Base-by-base conservation (phyloP, 2,113 vertebrate species). In the Spermophilus dauricus region DNA sequence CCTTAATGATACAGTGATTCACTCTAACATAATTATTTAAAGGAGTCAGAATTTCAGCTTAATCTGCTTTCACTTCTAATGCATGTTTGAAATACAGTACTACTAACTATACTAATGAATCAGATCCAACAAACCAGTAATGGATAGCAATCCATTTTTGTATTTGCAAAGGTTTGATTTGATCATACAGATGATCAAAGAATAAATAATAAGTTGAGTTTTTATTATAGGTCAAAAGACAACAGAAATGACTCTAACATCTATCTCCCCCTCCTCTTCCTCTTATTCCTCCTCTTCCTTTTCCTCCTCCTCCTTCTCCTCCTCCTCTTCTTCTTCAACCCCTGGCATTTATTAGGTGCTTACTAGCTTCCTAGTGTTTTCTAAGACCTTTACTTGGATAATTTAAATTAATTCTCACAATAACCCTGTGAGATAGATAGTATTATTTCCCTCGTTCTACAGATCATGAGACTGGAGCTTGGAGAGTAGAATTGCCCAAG, bases 381-480 rank as follows among this genome's bases (percentile, higher is more conserved):
- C 51, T 82, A 80, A 84, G 34, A 80, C 39, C 34, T 91, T 93
- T 89, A 39, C 17, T 67, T 82, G 20, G 30, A 70, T 82, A 45
- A 53, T 63, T 5, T 67, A 78, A 95, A 72, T 76, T 77, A 93
- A 92, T 75, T 39, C 22, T 91, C 84, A 70, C 42, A 83, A 48
- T 63, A 96, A 58, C 45, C n/a, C 37, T 48, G 18, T 45, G 18
- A 91, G 30, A 17, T 86, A 65, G 42, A 18, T 78, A 30, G 51
- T 53, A 67, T 82, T 84, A 61, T 89, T 93, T 88, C 37, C 37
- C 61, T 93, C 28, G 65, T 37, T 90, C 85, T 95, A 77, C 5
- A 77, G 24, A 56, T 85, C 69, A 86, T 63, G 32, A 88, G 51
- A 67, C 42, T 72, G 67, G 94, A 53, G 51, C 11, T 34, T 37